Percentiles rank a stretch among this genome's conserved stretches.
Conservation (phyloP, 2,888 invertebrate species). For the Venustoraphidia nigricollis region DNA sequence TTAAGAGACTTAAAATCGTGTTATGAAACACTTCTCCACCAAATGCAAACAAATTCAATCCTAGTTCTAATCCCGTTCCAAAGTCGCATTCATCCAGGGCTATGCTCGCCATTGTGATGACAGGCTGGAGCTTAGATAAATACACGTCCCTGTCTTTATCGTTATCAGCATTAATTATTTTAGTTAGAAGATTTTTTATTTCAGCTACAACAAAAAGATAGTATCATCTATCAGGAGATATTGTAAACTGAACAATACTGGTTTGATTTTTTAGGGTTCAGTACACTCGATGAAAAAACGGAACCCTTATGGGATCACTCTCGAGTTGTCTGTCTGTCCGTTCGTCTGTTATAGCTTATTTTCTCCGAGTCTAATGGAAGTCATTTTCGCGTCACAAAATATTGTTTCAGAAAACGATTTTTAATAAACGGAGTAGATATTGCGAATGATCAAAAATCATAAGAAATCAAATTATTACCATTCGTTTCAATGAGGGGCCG, state of each 20-base stretch:
- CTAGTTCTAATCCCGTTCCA: slow-evolving; percentile 81
- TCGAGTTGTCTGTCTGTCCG: too few relatives aligned
- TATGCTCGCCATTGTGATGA: slow-evolving; percentile 70
- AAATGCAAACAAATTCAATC: slow-evolving; percentile 69
- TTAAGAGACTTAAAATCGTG: slow-evolving; percentile 45
- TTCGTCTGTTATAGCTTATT: too few relatives aligned
- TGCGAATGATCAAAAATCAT: too few relatives aligned
- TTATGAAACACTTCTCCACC: slow-evolving; percentile 53
- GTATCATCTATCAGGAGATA: neutral
- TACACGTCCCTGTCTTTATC: slow-evolving; percentile 41
- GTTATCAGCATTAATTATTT: slow-evolving; percentile 41
- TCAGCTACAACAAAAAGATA: slow-evolving; percentile 32
- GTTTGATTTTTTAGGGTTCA: too few relatives aligned
- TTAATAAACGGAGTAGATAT: too few relatives aligned
- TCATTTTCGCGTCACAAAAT: too few relatives aligned
- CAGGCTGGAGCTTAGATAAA: slow-evolving; percentile 58
- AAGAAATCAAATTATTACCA: slow-evolving; percentile 24
- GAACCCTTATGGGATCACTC: too few relatives aligned
- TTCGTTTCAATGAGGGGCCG: slow-evolving; percentile 55
- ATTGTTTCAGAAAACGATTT: too few relatives aligned
- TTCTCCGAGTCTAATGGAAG: too few relatives aligned
- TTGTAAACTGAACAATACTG: neutral
- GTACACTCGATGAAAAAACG: too few relatives aligned
- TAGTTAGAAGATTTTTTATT: slow-evolving; percentile 51
- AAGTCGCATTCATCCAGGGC: slow-evolving; percentile 93